Conservation (phyloP, 2,113 vertebrate genomes). For the Oreocharis arfaki region DNA sequence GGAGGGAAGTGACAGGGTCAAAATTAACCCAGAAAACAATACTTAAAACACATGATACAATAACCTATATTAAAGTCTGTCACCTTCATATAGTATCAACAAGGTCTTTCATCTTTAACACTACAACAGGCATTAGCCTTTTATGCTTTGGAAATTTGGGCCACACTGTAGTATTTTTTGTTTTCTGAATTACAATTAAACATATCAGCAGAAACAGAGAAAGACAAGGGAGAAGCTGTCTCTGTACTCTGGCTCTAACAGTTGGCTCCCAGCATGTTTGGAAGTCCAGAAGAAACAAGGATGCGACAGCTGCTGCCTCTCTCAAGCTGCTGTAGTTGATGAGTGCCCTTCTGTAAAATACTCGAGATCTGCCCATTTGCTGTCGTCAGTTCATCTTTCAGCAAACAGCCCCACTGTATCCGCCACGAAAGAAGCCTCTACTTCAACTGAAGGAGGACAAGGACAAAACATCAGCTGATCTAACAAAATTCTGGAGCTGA, state of each 20-base stretch:
- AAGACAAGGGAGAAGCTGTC: not conserved
- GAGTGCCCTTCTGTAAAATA: not conserved
- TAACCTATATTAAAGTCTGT: not conserved
- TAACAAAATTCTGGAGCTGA: not conserved
- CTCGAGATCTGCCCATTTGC: not conserved
- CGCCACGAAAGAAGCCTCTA: not conserved
- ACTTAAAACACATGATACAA: not conserved
- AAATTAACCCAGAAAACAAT: not conserved
- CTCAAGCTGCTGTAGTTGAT: not conserved
- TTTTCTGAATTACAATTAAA: not conserved
- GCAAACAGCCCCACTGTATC: not conserved
- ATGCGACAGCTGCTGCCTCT: not conserved
- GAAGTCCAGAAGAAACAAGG: conserved; percentile 4
- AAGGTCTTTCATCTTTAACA: not conserved
- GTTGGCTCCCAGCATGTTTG: not conserved
- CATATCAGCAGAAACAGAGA: not conserved
- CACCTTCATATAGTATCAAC: not conserved
- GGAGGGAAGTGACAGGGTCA: not conserved
- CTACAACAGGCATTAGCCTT: not conserved
- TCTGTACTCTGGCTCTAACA: not conserved
- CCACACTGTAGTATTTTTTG: not conserved
- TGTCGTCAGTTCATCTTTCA: not conserved
- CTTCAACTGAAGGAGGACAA: not conserved
- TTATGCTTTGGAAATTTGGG: not conserved
- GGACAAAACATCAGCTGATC: not conserved